phyloP scores from a whole-genome alignment of 2,797 vertebrate genomes.

The Xiphophorus birchmanni region DNA sequence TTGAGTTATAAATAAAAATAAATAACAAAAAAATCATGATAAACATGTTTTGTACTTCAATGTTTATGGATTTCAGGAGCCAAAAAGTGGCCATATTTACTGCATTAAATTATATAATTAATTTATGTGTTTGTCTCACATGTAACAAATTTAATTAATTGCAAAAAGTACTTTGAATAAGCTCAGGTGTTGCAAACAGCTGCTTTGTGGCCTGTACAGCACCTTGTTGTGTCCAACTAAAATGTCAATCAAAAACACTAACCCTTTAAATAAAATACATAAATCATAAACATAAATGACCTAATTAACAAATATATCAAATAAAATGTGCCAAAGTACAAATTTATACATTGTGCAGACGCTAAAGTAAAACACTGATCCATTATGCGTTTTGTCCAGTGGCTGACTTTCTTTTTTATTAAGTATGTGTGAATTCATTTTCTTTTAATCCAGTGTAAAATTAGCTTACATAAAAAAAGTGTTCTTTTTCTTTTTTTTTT shows the following conservation, averaged over 20 bases:
- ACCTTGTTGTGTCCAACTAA: background rate
- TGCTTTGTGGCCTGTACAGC: background rate
- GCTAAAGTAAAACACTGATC: background rate
- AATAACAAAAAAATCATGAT: background rate
- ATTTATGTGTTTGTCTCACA: background rate
- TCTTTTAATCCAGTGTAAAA: conserved; percentile 9
- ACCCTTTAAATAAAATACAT: background rate
- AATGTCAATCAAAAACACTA: background rate
- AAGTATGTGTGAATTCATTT: background rate
- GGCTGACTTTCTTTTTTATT: background rate
- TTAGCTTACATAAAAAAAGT: background rate
- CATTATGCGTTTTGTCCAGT: too few relatives aligned
- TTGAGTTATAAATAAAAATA: too few relatives aligned
- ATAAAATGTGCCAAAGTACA: background rate
- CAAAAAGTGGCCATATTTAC: background rate
- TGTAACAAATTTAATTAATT: background rate
- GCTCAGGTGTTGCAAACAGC: background rate
- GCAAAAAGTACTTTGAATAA: background rate
- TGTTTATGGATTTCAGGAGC: background rate
- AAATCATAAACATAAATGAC: background rate
- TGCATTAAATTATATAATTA: background rate
- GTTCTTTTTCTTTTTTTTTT: background rate
- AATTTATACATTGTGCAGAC: background rate
- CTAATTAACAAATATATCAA: background rate
- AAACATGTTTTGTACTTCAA: too few relatives aligned